Evolutionary conservation across 1,140 invertebrate genomes (phyloP).

Genomic region (Mactra quadrangularis): DNA sequence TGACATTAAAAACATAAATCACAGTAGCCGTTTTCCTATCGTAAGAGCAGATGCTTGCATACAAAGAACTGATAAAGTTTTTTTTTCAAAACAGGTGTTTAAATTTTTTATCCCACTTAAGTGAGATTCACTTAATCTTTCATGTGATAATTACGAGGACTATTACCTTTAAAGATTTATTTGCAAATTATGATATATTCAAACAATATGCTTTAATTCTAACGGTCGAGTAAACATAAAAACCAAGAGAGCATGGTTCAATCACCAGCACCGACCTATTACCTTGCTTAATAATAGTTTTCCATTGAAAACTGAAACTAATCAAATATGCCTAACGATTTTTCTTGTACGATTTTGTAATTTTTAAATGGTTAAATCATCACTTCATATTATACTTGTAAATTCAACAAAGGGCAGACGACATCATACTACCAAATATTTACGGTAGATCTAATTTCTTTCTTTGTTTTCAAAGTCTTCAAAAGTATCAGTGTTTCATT

Average conservation of each 20-base stretch:
- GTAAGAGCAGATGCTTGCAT: no score
- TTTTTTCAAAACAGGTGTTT: no score
- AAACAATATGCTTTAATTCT: neutral
- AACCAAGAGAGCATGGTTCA: neutral
- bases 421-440: conserved; percentile 22
- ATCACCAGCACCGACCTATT: conserved; percentile 32
- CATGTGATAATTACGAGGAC: no score
- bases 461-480: neutral
- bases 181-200: neutral
- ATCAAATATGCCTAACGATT: conserved; percentile 29
- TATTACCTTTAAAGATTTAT: no score
- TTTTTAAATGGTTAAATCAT: conserved; percentile 59
- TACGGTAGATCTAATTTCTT: conserved; percentile 10
- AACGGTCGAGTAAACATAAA: conserved; percentile 23
- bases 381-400: conserved; percentile 42
- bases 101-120: no score
- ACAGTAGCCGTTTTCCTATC: no score
- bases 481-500: no score
- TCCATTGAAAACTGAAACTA: conserved; percentile 45
- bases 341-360: neutral
- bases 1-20: no score
- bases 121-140: no score
- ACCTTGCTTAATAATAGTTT: neutral
- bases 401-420: neutral
- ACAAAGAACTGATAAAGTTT: no score